Evolutionary conservation across 2,888 invertebrate genomes (phyloP).

Genomic region (Melinaea marsaeus): DNA sequence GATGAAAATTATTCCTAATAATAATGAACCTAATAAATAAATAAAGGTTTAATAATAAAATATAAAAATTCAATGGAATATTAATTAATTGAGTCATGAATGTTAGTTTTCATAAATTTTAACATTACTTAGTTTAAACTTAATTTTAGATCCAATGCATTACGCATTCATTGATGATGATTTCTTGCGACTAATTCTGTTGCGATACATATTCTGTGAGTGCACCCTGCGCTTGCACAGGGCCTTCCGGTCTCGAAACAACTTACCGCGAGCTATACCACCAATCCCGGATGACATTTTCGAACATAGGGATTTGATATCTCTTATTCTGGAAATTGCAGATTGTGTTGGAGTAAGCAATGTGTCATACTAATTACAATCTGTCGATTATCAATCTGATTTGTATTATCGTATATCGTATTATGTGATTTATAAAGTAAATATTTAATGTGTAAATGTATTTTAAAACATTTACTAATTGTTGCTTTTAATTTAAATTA

Average conservation of each 20-base stretch:
- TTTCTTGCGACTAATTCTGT: slow-evolving; percentile 90
- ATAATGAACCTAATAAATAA: background rate
- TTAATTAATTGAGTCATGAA: no score
- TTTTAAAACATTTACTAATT: background rate
- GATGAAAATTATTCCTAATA: background rate
- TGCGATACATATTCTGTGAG: slow-evolving; percentile 96
- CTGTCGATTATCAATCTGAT: no score
- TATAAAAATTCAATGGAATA: background rate
- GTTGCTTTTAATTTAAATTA: background rate
- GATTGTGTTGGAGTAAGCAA: slow-evolving; percentile 86
- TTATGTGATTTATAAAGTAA: no score
- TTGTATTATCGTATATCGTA: no score
- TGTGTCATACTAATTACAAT: no score
- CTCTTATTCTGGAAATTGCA: slow-evolving; percentile 90
- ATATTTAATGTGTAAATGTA: background rate
- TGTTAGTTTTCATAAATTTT: background rate
- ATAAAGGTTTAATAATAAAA: background rate
- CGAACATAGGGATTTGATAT: slow-evolving; percentile 88
- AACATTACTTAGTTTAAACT: slow-evolving; percentile 31
- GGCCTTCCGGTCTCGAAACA: slow-evolving; percentile 89
- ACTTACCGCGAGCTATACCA: slow-evolving; percentile 91
- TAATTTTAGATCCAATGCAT: slow-evolving; percentile 79
- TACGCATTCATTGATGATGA: slow-evolving; percentile 96
- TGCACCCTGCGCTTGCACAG: slow-evolving; percentile 92
- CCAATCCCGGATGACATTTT: slow-evolving; percentile 92